Base-by-base conservation (phyloP, 2,888 invertebrate genomes). In the Dioctria rufipes region DNA sequence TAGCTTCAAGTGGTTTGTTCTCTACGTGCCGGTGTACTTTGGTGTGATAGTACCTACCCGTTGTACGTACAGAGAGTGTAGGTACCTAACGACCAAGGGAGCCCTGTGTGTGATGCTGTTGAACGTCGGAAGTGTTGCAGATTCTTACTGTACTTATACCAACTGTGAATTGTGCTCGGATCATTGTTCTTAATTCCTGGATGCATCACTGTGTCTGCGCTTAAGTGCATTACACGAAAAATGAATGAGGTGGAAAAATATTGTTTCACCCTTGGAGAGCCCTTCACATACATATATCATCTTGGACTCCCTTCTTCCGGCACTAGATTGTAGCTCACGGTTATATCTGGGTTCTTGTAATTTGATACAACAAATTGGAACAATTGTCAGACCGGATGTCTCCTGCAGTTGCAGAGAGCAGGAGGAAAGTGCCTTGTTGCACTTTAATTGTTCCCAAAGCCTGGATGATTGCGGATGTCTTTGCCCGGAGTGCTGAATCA, bases 381-480 rank as follows among this genome's bases (percentile, higher is more conserved):
- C 84, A 85, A 84, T 85, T 84, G 84, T 85, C 84, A 84, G 84
- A 84, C 85, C 84, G 85, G 85, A 85, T 85, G 84, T 85, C 85
- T 84, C 84, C 83, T 40, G 61, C 75, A 75, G 58, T 60, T 40
- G 75, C 51, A 58, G 51, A 51, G 75, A 61, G 75, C n/a, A 40
- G 60, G 43, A 13, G 60, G 60, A 75, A 75, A 75, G 75, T 75
- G 75, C 75, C 75, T 75, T 75, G 75, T 75, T 75, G 75, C 75
- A 75, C 75, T 75, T 75, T 75, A 75, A 75, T 75, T 75, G 75
- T 75, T 75, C 43, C 61, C 60, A 60, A 51, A 61, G 58, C 61
- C 75, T 75, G 75, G 75, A 75, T 75, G 75, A 75, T 61, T 75
- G 75, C 75, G 75, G 75, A 75, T 75, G 75, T 75, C 75, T 75